phyloP scores from a whole-genome alignment of 2,888 invertebrate species.

The Hipparchia sbordonii region DNA sequence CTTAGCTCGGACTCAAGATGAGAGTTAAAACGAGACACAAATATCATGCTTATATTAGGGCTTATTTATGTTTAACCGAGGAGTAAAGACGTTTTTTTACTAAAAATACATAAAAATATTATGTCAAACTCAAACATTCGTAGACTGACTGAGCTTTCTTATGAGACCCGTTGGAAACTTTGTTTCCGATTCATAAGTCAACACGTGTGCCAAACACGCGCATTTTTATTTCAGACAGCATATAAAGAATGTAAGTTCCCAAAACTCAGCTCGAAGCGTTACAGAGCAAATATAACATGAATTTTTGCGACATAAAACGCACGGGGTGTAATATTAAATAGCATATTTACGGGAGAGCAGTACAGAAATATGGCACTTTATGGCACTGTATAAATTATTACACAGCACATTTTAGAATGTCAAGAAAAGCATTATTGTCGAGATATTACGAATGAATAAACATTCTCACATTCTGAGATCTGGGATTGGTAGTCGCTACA shows the following conservation, averaged over 20 bases:
- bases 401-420: constrained; percentile 5
- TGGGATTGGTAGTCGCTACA: too few relatives aligned
- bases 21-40: too few relatives aligned
- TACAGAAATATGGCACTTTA: constrained; percentile 13
- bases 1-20: too few relatives aligned
- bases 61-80: too few relatives aligned
- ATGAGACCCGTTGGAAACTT: not conserved
- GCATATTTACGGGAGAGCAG: constrained; percentile 16
- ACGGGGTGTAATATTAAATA: constrained; percentile 14
- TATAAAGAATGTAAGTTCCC: constrained; percentile 7
- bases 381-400: constrained; percentile 18
- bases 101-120: too few relatives aligned
- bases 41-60: too few relatives aligned
- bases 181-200: not conserved
- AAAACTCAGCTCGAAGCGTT: constrained; percentile 8
- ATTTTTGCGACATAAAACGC: constrained; percentile 17
- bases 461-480: too few relatives aligned
- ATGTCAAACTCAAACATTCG: too few relatives aligned
- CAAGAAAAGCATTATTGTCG: not conserved
- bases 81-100: too few relatives aligned
- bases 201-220: not conserved
- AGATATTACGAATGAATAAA: constrained; percentile 4
- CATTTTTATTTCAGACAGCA: constrained; percentile 8
- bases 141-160: not conserved
- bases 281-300: constrained; percentile 16